phyloP scores from a whole-genome alignment of 2,888 invertebrate species.

The Pilophorus perplexus region DNA sequence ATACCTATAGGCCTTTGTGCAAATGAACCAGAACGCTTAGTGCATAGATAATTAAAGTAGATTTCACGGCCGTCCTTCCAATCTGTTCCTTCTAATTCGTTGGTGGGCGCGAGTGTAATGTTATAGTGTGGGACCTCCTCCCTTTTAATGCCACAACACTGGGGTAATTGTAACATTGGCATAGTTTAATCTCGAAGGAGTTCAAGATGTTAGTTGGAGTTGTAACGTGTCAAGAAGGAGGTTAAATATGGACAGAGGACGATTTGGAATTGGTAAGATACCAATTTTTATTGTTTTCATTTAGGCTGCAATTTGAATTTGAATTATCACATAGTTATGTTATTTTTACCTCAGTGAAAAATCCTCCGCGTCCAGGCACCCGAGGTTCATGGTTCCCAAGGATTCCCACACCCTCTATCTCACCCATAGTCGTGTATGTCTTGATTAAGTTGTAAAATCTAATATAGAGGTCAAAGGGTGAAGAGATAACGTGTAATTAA shows the following conservation, averaged over 20 bases:
- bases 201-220: too few relatives aligned
- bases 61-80: conserved; percentile 13
- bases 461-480: conserved; percentile 12
- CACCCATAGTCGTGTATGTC: conserved; percentile 4
- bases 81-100: conserved; percentile 22
- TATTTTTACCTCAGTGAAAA: too few relatives aligned
- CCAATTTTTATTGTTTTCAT: too few relatives aligned
- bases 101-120: conserved; percentile 17
- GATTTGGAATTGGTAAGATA: too few relatives aligned
- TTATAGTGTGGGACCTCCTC: too few relatives aligned
- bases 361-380: too few relatives aligned
- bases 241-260: too few relatives aligned
- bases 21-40: not conserved
- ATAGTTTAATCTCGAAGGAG: too few relatives aligned
- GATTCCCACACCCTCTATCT: not conserved
- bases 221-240: too few relatives aligned
- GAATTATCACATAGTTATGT: too few relatives aligned
- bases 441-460: conserved; percentile 32
- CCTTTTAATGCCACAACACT: not conserved
- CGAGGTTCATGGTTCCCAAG: too few relatives aligned
- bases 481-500: conserved; percentile 13
- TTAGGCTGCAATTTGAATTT: too few relatives aligned
- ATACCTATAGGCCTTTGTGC: not conserved
- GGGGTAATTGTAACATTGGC: conserved; percentile 12
- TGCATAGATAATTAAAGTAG: conserved; percentile 5